Conservation (phyloP, 1,140 invertebrate genomes). For the Hydropsyche tenuis region DNA sequence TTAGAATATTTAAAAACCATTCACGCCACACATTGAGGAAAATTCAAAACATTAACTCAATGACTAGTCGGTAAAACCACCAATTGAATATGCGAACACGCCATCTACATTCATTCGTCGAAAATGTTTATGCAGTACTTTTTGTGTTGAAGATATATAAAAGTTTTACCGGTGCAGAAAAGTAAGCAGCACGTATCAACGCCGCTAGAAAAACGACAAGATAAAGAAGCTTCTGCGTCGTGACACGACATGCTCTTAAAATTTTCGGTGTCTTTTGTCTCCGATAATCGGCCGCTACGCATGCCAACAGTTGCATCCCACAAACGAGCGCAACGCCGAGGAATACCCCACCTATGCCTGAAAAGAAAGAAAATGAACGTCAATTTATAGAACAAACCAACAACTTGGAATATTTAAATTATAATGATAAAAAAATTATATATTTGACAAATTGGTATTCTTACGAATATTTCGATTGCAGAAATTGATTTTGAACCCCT, state of each 20-base stretch:
- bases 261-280: constrained; percentile 82
- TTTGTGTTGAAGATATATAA: not conserved
- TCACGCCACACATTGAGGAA: no score
- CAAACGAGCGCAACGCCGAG: constrained; percentile 85
- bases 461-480: no score
- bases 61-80: no score
- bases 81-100: no score
- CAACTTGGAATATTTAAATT: no score
- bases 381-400: no score
- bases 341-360: constrained; percentile 81
- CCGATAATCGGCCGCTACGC: constrained; percentile 81
- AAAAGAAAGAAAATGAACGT: constrained; percentile 62
- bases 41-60: no score
- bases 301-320: constrained; percentile 85
- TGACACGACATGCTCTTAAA: constrained; percentile 81
- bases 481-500: no score
- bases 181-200: constrained; percentile 85
- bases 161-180: constrained; percentile 81
- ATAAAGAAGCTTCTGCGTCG: constrained; percentile 91
- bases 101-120: not conserved
- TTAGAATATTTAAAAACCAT: no score
- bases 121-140: not conserved
- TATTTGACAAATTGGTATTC: no score
- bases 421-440: no score
- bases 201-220: constrained; percentile 88